Conservation (phyloP, 2,888 invertebrate species). For the Pristionchus japonicus region DNA sequence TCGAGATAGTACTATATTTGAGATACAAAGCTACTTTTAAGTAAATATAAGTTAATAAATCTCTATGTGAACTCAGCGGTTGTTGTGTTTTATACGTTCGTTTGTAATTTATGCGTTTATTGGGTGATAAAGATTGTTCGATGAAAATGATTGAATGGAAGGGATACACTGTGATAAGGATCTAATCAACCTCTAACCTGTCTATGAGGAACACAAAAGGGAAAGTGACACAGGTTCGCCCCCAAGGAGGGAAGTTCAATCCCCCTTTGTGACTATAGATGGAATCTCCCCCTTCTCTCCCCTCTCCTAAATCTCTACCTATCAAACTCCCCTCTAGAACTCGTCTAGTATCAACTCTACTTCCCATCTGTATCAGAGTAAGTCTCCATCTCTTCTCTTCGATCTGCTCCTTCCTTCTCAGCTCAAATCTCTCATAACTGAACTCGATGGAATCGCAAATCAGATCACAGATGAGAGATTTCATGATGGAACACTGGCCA, state of each 20-base stretch:
- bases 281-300: slow-evolving; percentile 22
- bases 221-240: slow-evolving; percentile 27
- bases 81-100: slow-evolving; percentile 11
- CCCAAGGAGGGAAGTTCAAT: not conserved
- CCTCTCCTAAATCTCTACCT: slow-evolving; percentile 18
- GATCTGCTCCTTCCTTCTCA: not conserved
- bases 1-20: slow-evolving; percentile 21
- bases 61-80: slow-evolving; percentile 31
- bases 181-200: slow-evolving; percentile 14
- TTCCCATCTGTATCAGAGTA: slow-evolving; percentile 20
- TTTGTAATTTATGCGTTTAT: not conserved
- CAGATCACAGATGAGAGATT: not conserved
- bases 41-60: slow-evolving; percentile 1
- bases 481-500: not conserved
- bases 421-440: slow-evolving; percentile 16
- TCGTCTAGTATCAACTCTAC: not conserved
- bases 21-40: slow-evolving; percentile 27
- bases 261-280: slow-evolving; percentile 22
- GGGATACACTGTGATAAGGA: not conserved
- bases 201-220: not conserved
- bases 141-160: not conserved
- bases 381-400: not conserved
- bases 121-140: slow-evolving; percentile 39
- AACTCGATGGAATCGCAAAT: slow-evolving; percentile 4
- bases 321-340: slow-evolving; percentile 10